phyloP scores from a whole-genome alignment of 2,888 invertebrate species.

The Blastobasis lacticolella region DNA sequence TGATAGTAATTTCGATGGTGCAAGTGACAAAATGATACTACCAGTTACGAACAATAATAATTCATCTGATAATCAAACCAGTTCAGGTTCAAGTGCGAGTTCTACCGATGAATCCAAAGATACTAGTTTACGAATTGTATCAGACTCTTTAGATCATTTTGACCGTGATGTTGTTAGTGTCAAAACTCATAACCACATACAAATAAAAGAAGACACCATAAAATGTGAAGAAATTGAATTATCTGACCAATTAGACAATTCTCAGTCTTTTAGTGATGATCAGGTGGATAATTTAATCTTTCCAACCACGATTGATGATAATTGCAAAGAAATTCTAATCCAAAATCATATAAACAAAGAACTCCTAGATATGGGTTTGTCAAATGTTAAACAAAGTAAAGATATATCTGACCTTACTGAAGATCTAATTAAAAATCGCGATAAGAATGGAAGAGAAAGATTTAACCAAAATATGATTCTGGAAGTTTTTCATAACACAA shows the following conservation, averaged over 20 bases:
- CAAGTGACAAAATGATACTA: constrained; percentile 2
- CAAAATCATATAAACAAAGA: constrained; percentile 41
- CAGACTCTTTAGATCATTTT: constrained; percentile 32
- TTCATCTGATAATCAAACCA: constrained; percentile 5
- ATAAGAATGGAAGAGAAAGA: constrained; percentile 43
- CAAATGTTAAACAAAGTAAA: constrained; percentile 35
- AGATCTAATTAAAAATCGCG: constrained; percentile 28
- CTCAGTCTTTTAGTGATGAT: constrained; percentile 27
- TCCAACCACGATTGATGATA: constrained; percentile 28
- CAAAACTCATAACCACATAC: constrained; percentile 24
- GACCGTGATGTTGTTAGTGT: constrained; percentile 25
- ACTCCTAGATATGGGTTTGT: constrained; percentile 32
- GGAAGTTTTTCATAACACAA: constrained; percentile 32
- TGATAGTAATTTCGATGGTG: constrained; percentile 10
- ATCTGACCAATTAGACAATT: constrained; percentile 29
- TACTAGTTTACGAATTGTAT: constrained; percentile 30
- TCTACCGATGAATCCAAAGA: constrained; percentile 19
- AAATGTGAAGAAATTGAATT: constrained; percentile 29
- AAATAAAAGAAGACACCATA: constrained; percentile 33
- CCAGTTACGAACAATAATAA: constrained; percentile 3
- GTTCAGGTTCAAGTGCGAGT: background rate
- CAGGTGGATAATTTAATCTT: constrained; percentile 19
- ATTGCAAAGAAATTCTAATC: constrained; percentile 26
- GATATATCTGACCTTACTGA: constrained; percentile 30
- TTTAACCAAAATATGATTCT: constrained; percentile 27